phyloP scores from a whole-genome alignment of 2,113 vertebrate genomes.

The Podarcis raffonei region DNA sequence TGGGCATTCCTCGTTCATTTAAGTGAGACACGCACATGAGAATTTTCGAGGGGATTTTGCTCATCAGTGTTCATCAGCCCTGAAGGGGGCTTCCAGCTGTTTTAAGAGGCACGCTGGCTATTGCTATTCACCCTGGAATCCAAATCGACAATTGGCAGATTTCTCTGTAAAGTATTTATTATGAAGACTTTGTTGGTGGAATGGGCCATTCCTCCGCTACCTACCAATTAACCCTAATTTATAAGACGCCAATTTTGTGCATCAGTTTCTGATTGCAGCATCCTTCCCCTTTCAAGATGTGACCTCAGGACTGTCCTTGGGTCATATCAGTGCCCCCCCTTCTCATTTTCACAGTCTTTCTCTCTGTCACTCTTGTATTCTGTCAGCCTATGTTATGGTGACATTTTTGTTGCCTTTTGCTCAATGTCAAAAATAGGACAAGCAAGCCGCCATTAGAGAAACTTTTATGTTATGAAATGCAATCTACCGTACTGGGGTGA shows the following conservation, averaged over 20 bases:
- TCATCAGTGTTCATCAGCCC: neutral
- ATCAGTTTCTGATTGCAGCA: neutral
- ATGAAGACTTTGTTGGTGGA: constrained; percentile 11
- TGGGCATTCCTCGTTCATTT: neutral
- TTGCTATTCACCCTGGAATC: neutral
- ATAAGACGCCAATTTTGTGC: neutral
- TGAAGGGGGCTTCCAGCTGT: neutral
- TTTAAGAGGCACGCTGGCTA: neutral
- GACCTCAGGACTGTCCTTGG: neutral
- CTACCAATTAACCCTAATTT: constrained; percentile 22
- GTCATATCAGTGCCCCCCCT: neutral
- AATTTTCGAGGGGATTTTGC: neutral
- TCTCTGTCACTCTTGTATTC: constrained; percentile 7
- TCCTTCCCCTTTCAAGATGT: constrained; percentile 11
- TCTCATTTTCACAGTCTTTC: neutral
- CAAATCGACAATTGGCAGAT: constrained; percentile 2
- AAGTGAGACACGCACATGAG: neutral
- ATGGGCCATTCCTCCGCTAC: neutral
- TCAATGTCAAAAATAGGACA: neutral
- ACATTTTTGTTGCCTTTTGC: constrained; percentile 14
- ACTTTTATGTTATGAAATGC: neutral
- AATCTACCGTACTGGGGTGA: neutral
- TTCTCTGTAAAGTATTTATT: neutral
- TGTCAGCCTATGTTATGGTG: neutral
- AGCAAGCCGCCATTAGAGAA: neutral